Base-by-base conservation (phyloP, 2,113 vertebrate genomes). In the Noturus placidus region DNA sequence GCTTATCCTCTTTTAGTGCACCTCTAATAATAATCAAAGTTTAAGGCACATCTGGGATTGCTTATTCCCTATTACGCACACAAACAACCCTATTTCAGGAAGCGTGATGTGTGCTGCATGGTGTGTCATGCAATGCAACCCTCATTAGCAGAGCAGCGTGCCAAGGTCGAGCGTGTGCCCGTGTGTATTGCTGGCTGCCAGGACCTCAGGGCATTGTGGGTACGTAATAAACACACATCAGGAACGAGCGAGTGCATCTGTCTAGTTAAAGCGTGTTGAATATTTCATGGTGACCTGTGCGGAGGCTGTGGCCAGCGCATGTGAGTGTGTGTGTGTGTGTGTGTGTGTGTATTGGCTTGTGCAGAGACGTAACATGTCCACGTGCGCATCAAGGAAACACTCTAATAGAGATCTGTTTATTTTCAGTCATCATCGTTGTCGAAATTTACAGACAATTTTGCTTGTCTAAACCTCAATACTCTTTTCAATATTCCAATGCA, bases 221-320 rank as follows among this genome's bases (percentile, higher is more conserved):
- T 91, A 92, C 88, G 94, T 93, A 94, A 93, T 90, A 91, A 93
- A 94, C 91, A 92, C 90, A 92, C 59, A 87, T 90, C 72, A 89
- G 56, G 52, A 92, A 91, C 27, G 17, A 91, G 92, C 70, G 89
- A 92, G 89, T 93, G 91, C 91, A 92, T 94, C 91, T 91, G 92
- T 93, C 92, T 94, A 92, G 93, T 94, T 94, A 94, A 92, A 92
- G 89, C 65, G 38, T 52, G 85, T 82, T 94, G 87, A 93, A 95
- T 95, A 93, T 94, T 94, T 94, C 54, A 94, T 92, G 70, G 30
- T 59, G 69, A 86, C n/a, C 35, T 78, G 81, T 79, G 83, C 85
- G 80, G 67, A 90, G 88, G 91, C 84, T 74, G 70, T 76, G 87
- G 91, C 86, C 69, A 72, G 85, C 7, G 3, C 50, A 67, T 63